A percentile compares a stretch with the other conserved stretches of the same genome.
Evolutionary conservation across 2,113 vertebrate species (phyloP).

Genomic region (Sinosuthora webbiana): DNA sequence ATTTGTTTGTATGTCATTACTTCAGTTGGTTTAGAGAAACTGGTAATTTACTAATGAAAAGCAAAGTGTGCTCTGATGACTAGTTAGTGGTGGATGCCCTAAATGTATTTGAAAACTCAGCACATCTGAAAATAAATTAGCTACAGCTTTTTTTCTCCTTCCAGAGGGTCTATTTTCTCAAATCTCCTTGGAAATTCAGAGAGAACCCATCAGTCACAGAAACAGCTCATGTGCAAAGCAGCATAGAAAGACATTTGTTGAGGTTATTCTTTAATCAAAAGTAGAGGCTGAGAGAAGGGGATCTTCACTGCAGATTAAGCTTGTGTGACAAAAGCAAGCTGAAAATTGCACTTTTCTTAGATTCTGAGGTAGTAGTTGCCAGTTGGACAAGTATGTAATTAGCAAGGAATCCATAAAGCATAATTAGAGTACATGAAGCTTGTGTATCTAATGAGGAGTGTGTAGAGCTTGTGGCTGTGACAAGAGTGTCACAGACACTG

Average conservation of each 20-base stretch:
- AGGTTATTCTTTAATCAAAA: background rate
- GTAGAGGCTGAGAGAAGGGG: background rate
- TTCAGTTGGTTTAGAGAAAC: background rate
- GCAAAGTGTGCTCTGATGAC: background rate
- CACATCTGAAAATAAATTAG: background rate
- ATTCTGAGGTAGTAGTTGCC: background rate
- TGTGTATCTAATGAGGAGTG: background rate
- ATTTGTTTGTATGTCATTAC: background rate
- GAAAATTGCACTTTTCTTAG: fast-evolving
- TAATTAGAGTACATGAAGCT: background rate
- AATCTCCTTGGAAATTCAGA: background rate
- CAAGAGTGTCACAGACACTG: background rate
- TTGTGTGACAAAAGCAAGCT: background rate
- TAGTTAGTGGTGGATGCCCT: background rate
- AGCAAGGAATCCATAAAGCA: background rate
- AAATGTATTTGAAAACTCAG: background rate
- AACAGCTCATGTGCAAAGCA: background rate
- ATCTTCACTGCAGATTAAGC: background rate
- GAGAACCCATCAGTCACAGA: background rate
- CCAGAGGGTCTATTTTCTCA: background rate
- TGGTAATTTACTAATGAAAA: background rate
- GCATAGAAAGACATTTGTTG: background rate
- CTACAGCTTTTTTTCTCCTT: background rate
- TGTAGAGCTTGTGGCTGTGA: background rate
- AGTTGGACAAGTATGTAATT: background rate